Percentiles rank a stretch among this genome's conserved stretches.
Conservation (phyloP, 2,888 invertebrate species). For the Eupithecia subumbrata region DNA sequence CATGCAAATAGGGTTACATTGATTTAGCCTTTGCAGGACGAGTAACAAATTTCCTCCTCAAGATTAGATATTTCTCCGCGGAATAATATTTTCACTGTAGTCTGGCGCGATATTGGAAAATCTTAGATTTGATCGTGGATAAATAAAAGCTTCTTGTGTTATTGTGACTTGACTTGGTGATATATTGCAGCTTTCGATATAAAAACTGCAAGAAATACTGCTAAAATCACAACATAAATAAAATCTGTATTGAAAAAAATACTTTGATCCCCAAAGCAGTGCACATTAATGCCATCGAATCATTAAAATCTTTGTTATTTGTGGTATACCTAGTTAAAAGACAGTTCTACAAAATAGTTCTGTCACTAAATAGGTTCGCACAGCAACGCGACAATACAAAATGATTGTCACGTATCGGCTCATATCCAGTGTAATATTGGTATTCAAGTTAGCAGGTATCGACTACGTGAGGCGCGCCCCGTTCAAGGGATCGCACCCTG, state of each 20-base stretch:
- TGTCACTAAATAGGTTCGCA: not conserved
- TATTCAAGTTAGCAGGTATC: conserved; percentile 51
- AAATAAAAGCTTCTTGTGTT: conserved; percentile 29
- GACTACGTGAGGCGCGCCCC: conserved; percentile 57
- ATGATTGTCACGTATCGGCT: conserved; percentile 41
- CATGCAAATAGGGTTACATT: conserved; percentile 48
- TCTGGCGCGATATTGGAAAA: conserved; percentile 51
- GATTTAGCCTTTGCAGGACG: conserved; percentile 47
- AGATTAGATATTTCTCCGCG: conserved; percentile 46
- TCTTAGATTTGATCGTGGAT: conserved; percentile 42
- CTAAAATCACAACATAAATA: not conserved
- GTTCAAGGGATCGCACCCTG: conserved; percentile 53
- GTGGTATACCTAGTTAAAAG: not conserved
- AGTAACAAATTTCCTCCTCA: conserved; percentile 51
- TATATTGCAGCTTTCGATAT: not conserved
- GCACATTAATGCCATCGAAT: not conserved
- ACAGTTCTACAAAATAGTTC: not conserved
- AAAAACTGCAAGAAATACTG: not conserved
- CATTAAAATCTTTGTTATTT: not conserved
- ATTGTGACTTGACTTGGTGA: conserved; percentile 2
- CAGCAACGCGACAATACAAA: conserved; percentile 34
- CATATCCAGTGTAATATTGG: conserved; percentile 43
- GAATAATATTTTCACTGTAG: conserved; percentile 51
- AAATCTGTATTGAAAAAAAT: not conserved
- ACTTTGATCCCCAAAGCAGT: not conserved